These are phyloP conservation scores for Plagiodera versicolora DNA, from an alignment of 2,888 invertebrate species.

Conservation along the genomic window DNA sequence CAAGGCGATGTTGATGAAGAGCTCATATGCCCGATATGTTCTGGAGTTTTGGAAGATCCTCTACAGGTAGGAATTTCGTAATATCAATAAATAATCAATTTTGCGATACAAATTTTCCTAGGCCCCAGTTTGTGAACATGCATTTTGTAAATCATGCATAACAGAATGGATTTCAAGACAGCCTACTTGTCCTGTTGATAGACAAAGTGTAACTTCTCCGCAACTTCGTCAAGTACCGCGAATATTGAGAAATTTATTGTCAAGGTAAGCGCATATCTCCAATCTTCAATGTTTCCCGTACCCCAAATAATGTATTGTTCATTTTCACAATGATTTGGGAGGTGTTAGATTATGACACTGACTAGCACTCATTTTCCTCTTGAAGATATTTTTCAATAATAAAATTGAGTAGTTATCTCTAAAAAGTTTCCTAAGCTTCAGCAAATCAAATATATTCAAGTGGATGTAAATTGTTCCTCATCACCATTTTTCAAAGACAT, in stretches of 20 bases:
- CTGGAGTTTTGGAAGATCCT: slow-evolving; percentile 92
- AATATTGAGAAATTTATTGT: slow-evolving; percentile 87
- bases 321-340: too few species aligned
- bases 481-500: too few species aligned
- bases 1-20: slow-evolving; percentile 97
- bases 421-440: too few species aligned
- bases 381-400: too few species aligned
- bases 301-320: too few species aligned
- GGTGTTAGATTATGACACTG: too few species aligned
- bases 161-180: slow-evolving; percentile 93
- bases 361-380: too few species aligned
- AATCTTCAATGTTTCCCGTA: too few species aligned
- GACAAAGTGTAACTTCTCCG: slow-evolving; percentile 85
- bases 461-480: too few species aligned
- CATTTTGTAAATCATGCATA: slow-evolving; percentile 92
- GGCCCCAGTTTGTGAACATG: slow-evolving; percentile 96
- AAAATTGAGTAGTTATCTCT: too few species aligned
- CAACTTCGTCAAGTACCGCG: slow-evolving; percentile 91
- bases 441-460: too few species aligned
- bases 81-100: not conserved
- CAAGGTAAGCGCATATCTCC: slow-evolving; percentile 65
- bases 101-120: slow-evolving; percentile 46
- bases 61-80: slow-evolving; percentile 70
- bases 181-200: slow-evolving; percentile 92
- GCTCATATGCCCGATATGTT: slow-evolving; percentile 94